Percentiles rank a stretch among this genome's conserved stretches.
Evolutionary conservation across 2,113 vertebrate genomes (phyloP).

Genomic region (Ramphastos sulfuratus): DNA sequence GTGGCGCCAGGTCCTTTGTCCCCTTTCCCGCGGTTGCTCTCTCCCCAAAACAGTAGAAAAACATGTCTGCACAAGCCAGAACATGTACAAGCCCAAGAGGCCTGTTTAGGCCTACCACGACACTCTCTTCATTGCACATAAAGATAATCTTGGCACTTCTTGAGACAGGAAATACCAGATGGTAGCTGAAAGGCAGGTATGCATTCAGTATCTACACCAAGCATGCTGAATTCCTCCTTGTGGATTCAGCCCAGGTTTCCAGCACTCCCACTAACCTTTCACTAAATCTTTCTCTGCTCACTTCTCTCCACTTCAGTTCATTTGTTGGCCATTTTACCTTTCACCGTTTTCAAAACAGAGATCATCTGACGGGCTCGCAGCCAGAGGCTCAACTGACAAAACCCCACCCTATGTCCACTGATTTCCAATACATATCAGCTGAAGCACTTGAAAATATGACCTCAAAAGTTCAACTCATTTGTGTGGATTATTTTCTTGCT

Average conservation of each 20-base stretch:
- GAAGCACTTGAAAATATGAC: background rate
- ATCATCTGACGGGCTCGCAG: background rate
- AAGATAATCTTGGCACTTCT: background rate
- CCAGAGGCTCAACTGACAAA: background rate
- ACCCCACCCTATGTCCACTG: rapidly evolving
- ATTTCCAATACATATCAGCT: background rate
- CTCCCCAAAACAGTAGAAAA: too few species aligned
- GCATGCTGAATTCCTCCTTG: background rate
- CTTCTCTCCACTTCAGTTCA: background rate
- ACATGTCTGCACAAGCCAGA: too few species aligned
- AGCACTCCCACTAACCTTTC: background rate
- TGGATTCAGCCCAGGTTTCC: background rate
- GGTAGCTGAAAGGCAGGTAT: background rate
- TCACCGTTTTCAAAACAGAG: background rate
- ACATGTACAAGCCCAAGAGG: too few species aligned
- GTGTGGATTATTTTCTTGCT: background rate
- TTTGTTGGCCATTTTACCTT: background rate
- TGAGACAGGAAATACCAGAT: background rate
- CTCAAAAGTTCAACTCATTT: background rate
- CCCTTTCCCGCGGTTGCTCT: too few species aligned
- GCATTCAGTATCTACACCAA: background rate
- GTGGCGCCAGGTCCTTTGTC: too few species aligned
- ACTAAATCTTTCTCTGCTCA: background rate
- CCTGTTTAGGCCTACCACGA: too few species aligned
- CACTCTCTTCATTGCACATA: too few species aligned